Evolutionary conservation across 2,113 vertebrate genomes (phyloP).

Genomic region (Sprattus sprattus): DNA sequence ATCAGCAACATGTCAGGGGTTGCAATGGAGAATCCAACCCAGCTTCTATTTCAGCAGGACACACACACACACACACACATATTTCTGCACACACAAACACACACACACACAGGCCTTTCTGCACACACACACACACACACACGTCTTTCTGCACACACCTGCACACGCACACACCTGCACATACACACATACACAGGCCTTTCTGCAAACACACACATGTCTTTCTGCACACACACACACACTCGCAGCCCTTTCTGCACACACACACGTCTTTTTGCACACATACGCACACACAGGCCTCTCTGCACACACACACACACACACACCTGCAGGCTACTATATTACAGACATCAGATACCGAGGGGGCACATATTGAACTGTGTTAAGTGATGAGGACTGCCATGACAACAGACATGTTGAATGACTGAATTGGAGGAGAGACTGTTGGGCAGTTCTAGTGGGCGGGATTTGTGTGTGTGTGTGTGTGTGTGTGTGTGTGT

Average conservation of each 20-base stretch:
- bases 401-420: not conserved
- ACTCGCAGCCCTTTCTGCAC: not conserved
- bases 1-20: not conserved
- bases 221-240: not conserved
- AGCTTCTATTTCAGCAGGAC: not conserved
- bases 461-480: not conserved
- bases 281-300: not conserved
- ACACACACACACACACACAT: not conserved
- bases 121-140: not conserved
- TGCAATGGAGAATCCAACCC: too few species aligned
- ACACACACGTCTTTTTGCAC: not conserved
- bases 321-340: not conserved
- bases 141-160: not conserved
- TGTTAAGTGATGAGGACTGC: not conserved
- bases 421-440: not conserved
- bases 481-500: not conserved
- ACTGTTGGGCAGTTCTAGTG: too few species aligned
- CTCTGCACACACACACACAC: not conserved
- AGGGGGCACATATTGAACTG: not conserved
- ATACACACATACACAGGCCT: not conserved
- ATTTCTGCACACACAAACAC: not conserved
- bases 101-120: not conserved
- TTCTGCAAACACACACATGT: not conserved
- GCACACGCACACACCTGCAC: not conserved
- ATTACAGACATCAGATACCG: not conserved